Base-by-base conservation (phyloP, 2,888 invertebrate genomes). In the Heteromurus nitidus region DNA sequence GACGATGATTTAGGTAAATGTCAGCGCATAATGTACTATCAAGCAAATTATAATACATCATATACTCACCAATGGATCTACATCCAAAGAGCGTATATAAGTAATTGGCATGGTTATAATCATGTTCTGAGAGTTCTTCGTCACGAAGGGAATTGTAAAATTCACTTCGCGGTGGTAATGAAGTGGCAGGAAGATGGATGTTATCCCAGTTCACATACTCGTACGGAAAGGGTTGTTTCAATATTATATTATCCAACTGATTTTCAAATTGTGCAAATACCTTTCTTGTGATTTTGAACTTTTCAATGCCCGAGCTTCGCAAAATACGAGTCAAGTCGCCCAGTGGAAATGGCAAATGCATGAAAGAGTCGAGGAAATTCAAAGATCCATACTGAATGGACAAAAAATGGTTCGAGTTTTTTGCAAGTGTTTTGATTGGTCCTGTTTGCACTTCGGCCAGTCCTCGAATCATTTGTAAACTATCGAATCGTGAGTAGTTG, bases 401-500 rank as follows among this genome's bases (percentile, higher is more conserved):
- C 1, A 58, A 24, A 58, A 58, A 58, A 11, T 58, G 24, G 28
- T 58, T 58, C 9, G 13, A 16, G 58, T 13, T 58, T 26, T 58
- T 58, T 24, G 58, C 58, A 26, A 58, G 3, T 7, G 13, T 16
- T 13, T 28, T 58, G 9, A 58, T 58, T 3, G 1, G 24, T 3
- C 11, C 28, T 13, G 26, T n/a, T 9, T 3, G 1, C 2, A 7
- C 26, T 2, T 3, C 7, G 2, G 58, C 24, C 26, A 58, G n/a
- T 5, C 58, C 26, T 11, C 42, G 22, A 9, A 72, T 60, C 24
- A 72, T 36, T 31, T 44, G 42, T 16, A 72, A 26, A n/a, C 13
- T 24, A 44, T 72, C 72, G 60, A 60, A 72, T n/a, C 28, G 22
- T 18, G 30, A 18, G 42, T 36, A 73, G 50, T 73, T 73, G 16